A percentile compares a stretch with the other conserved stretches of the same genome.
These are phyloP conservation scores for Melieria picta DNA, from an alignment of 2,888 invertebrate species.

Conservation along the genomic window DNA sequence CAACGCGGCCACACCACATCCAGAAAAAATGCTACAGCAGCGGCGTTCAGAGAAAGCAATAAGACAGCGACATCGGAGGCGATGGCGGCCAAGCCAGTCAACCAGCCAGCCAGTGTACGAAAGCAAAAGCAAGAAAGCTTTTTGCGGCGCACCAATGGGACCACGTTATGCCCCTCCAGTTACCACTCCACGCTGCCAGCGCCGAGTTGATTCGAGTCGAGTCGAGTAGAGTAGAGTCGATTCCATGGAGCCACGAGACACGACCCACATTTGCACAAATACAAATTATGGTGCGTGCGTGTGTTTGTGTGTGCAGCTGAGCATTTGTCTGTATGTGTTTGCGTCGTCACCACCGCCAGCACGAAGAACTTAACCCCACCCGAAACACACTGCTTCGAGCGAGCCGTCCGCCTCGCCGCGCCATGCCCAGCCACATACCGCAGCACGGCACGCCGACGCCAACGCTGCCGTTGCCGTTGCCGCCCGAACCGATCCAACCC, in stretches of 20 bases:
- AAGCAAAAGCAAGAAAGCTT: slow-evolving; percentile 64
- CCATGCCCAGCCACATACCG: too few species aligned
- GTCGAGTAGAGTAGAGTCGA: slow-evolving; percentile 8
- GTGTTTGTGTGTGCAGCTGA: slow-evolving; percentile 25
- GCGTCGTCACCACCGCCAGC: slow-evolving; percentile 5
- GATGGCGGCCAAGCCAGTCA: slow-evolving; percentile 8
- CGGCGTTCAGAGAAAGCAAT: slow-evolving; percentile 25
- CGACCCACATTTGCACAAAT: slow-evolving; percentile 38
- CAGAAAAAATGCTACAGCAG: slow-evolving; percentile 21
- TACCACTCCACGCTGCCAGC: slow-evolving; percentile 39
- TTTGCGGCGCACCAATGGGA: slow-evolving; percentile 68
- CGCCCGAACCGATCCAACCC: slow-evolving; percentile 58
- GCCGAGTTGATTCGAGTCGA: slow-evolving; percentile 8
- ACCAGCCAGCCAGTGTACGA: slow-evolving; percentile 16
- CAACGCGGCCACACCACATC: neutral
- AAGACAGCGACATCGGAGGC: slow-evolving; percentile 14
- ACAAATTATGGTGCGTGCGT: slow-evolving; percentile 19
- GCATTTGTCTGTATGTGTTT: slow-evolving; percentile 25
- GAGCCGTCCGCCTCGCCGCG: too few species aligned
- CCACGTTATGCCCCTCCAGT: slow-evolving; percentile 66
- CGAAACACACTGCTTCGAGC: too few species aligned
- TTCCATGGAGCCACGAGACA: slow-evolving; percentile 4
- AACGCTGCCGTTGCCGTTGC: slow-evolving; percentile 26
- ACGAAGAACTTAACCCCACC: too few species aligned
- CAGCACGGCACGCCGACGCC: neutral